A percentile compares a stretch with the other conserved stretches of the same genome.
Conservation (phyloP, 2,888 invertebrate genomes). For the Stenurella melanura region DNA sequence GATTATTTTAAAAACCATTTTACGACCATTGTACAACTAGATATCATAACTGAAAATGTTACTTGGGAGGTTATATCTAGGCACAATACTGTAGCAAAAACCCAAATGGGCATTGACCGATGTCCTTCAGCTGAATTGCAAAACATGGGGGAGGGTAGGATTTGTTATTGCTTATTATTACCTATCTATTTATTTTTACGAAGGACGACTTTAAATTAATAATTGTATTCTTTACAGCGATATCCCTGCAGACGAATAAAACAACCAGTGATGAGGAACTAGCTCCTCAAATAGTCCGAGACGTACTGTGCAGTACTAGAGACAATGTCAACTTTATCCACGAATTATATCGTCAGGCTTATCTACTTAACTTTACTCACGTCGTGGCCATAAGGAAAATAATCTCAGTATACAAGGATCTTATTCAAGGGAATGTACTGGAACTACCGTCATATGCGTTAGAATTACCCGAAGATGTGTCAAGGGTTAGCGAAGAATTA, state of each 20-base stretch:
- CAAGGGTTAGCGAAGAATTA: slow-evolving; percentile 58
- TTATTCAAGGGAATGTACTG: slow-evolving; percentile 89
- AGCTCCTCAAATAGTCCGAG: slow-evolving; percentile 83
- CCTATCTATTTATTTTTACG: no score
- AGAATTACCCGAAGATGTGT: slow-evolving; percentile 77
- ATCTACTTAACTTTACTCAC: slow-evolving; percentile 89
- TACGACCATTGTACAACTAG: no score
- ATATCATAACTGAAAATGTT: no score
- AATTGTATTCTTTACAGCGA: slow-evolving; percentile 61
- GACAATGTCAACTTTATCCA: slow-evolving; percentile 96
- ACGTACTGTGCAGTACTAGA: slow-evolving; percentile 89
- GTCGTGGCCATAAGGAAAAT: slow-evolving; percentile 91
- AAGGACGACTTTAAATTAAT: no score
- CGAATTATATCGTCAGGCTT: slow-evolving; percentile 95
- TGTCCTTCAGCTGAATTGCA: no score
- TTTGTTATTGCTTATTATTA: no score
- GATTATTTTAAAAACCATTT: no score
- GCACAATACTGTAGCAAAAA: no score
- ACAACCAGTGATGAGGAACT: slow-evolving; percentile 71
- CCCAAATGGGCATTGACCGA: no score
- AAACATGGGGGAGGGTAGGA: no score
- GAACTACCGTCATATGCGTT: slow-evolving; percentile 89
- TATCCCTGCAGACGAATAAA: slow-evolving; percentile 69
- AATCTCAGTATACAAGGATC: slow-evolving; percentile 94
- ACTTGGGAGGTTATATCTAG: no score